Percentiles rank a stretch among this genome's conserved stretches.
phyloP scores from a whole-genome alignment of 2,888 invertebrate species.

The Oligia latruncula region DNA sequence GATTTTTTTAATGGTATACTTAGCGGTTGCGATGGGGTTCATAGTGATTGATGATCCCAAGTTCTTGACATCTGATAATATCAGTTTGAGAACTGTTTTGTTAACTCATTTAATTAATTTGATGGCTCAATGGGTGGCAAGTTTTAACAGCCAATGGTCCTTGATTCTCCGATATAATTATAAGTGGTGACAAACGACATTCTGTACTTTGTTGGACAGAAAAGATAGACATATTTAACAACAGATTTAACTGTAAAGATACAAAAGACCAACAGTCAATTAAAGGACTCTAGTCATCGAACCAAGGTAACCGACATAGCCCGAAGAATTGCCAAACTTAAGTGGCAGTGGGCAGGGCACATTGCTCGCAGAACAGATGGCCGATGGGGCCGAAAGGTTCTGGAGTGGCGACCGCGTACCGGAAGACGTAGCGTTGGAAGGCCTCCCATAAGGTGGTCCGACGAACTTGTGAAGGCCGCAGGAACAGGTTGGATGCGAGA shows the following conservation, averaged over 20 bases:
- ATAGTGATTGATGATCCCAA: constrained; percentile 51
- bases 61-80: constrained; percentile 32
- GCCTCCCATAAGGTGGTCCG: too few species aligned
- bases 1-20: constrained; percentile 54
- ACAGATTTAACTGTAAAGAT: neutral
- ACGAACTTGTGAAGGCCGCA: too few species aligned
- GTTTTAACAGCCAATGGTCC: neutral
- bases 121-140: constrained; percentile 14
- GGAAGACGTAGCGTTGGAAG: too few species aligned
- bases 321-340: too few species aligned
- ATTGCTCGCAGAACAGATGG: too few species aligned
- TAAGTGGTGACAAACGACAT: neutral
- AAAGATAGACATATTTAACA: too few species aligned
- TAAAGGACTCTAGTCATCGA: neutral
- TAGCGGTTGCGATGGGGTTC: constrained; percentile 25
- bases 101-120: constrained; percentile 39
- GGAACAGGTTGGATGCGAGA: too few species aligned
- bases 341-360: too few species aligned
- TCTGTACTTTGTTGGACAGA: neutral
- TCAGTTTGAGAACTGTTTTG: constrained; percentile 49
- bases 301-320: too few species aligned
- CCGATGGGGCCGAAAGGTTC: too few species aligned
- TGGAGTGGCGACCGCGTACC: too few species aligned
- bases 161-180: neutral
- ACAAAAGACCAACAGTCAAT: too few species aligned